Evolutionary conservation across 1,140 invertebrate species (phyloP).

Genomic region (Galendromus occidentalis): DNA sequence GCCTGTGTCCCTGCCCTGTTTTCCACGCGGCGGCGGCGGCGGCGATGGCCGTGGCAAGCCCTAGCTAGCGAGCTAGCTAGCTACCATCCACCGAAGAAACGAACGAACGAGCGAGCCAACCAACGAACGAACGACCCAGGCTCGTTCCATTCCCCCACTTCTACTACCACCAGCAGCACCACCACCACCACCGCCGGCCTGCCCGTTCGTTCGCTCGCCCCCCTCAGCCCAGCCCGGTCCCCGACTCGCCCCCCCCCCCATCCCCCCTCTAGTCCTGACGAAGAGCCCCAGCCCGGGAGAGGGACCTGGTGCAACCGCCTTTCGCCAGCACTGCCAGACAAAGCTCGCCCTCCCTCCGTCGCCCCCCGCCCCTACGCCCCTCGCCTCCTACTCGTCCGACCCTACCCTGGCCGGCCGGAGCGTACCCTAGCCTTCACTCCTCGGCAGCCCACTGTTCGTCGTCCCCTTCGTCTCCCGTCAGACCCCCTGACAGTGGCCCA

Average conservation of each 20-base stretch:
- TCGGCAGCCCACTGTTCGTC: too few relatives aligned
- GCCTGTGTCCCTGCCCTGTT: too few relatives aligned
- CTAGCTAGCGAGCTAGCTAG: background rate
- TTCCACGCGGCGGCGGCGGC: background rate
- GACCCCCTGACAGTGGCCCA: too few relatives aligned
- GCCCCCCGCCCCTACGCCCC: too few relatives aligned
- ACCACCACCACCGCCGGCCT: background rate
- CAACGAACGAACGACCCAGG: background rate
- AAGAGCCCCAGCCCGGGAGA: too few relatives aligned
- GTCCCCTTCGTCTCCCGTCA: too few relatives aligned
- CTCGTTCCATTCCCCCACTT: background rate
- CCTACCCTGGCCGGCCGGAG: too few relatives aligned
- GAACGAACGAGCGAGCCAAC: background rate
- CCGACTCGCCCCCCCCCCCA: background rate
- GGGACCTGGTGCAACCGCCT: too few relatives aligned
- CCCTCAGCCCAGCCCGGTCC: background rate
- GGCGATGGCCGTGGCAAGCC: background rate
- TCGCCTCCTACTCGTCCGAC: too few relatives aligned
- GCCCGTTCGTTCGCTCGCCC: background rate
- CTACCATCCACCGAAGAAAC: background rate
- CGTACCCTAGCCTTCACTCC: too few relatives aligned
- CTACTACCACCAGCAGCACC: background rate
- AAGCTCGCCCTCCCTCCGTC: too few relatives aligned
- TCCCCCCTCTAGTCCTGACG: background rate
- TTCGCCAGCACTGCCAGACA: too few relatives aligned